Evolutionary conservation across 2,888 invertebrate genomes (phyloP), one percentile per base, ranked within the genome.

Genomic region (Nowickia ferox): DNA sequence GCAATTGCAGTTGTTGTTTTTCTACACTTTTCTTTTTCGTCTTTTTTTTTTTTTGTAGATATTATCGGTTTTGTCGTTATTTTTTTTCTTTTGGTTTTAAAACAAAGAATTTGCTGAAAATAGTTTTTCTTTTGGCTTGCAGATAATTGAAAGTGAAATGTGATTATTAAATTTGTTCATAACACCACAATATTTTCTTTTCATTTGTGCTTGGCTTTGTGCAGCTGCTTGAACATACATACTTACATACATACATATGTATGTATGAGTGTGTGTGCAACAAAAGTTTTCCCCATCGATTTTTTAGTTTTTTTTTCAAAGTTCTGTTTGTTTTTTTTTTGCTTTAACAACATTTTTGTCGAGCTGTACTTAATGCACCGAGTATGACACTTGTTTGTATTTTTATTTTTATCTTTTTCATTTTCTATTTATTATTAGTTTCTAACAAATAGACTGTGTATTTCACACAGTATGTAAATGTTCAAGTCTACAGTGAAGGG

Each of bases 81-180:
- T 65, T 2, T 46, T 46, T 40, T 51, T 55, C 38, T 13, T 38
- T 63, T 55, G 38, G 17, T 63, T n/a, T n/a, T 42, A 42, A 71
- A 82, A 63, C 17, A 44, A 68, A 61, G 57, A 75, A 68, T 42
- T 42, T 9, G 15, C 15, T 51, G 17, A 53, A 61, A 42, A 6
- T n/a, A 46, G 30, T 55, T 72, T n/a, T 66, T 57, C 10, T 38
- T 57, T 55, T 44, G 44, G 42, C n/a, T 71, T 46, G 6, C 38
- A 75, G n/a, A 71, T 83, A 86, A 76, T 83, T 79, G 79, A 83
- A 83, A 86, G 83, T 86, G 76, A 86, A 86, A 83, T 83, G 82
- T 51, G 63, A 13, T 74, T 65, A 81, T 71, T 69, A 57, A 69
- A 78, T 74, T 51, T 85, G 42, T 55, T 81, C 48, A 71, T 72